Evolutionary conservation across 2,113 vertebrate species (phyloP).

Genomic region (Taxidea taxus): DNA sequence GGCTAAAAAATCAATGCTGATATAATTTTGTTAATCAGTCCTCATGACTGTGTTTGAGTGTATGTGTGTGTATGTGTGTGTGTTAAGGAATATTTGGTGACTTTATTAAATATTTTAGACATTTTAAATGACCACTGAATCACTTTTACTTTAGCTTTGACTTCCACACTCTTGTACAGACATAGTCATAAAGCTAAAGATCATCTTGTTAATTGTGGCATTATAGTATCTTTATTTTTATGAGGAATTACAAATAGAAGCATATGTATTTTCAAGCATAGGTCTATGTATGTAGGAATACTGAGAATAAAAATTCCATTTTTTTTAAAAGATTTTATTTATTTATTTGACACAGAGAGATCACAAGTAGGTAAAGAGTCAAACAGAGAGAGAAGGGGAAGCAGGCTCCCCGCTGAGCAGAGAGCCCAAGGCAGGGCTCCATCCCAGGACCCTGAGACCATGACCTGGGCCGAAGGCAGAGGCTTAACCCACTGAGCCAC

Average conservation of each 20-base stretch:
- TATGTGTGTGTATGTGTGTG: not conserved
- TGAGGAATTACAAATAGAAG: not conserved
- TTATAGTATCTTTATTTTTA: not conserved
- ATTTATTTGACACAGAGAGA: too few species aligned
- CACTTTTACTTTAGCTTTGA: not conserved
- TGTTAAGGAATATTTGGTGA: not conserved
- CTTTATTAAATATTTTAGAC: not conserved
- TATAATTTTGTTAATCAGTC: not conserved
- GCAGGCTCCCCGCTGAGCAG: too few species aligned
- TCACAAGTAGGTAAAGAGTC: too few species aligned
- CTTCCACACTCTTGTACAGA: not conserved
- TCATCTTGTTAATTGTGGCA: not conserved
- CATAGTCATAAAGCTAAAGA: not conserved
- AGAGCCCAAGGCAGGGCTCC: too few species aligned
- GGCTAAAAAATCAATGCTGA: not conserved
- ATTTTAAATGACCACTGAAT: not conserved
- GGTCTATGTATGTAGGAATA: conserved; percentile 34
- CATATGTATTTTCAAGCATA: not conserved
- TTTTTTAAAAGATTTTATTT: too few species aligned
- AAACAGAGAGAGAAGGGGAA: too few species aligned
- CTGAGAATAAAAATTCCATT: conserved; percentile 67
- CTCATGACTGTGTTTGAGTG: not conserved
- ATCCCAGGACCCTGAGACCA: too few species aligned
- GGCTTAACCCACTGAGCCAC: too few species aligned
- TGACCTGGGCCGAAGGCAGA: too few species aligned